These are phyloP conservation scores for Pelecanus crispus DNA, from an alignment of 2,113 vertebrate genomes.

Conservation along the genomic window DNA sequence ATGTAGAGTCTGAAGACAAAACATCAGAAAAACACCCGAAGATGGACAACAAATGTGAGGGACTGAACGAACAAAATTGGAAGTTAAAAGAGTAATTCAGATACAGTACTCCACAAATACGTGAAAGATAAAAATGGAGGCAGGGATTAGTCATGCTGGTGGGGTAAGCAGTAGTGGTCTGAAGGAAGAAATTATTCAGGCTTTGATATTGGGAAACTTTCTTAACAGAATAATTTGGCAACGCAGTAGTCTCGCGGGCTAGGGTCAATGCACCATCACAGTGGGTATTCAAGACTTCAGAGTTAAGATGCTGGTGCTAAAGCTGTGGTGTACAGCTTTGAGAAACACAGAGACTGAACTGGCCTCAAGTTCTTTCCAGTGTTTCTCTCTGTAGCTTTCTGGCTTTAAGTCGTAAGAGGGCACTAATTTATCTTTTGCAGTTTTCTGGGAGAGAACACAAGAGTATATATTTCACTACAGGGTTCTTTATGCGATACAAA, in stretches of 20 bases:
- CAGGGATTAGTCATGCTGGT: neutral
- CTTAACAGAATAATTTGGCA: neutral
- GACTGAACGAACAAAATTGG: neutral
- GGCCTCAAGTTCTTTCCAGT: neutral
- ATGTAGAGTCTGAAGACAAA: neutral
- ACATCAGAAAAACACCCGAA: neutral
- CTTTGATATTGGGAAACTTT: neutral
- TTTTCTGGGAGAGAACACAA: neutral
- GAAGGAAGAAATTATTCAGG: neutral
- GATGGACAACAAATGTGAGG: neutral
- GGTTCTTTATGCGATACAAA: neutral
- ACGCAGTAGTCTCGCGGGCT: rapidly evolving
- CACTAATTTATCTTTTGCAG: neutral
- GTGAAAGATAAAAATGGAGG: neutral
- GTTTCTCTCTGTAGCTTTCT: neutral
- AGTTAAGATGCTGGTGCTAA: neutral
- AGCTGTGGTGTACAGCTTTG: neutral
- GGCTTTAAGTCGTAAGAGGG: neutral
- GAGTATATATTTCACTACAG: neutral
- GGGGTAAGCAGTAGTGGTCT: neutral
- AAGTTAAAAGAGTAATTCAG: neutral
- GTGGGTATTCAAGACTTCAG: neutral
- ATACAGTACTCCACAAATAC: neutral
- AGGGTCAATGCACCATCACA: neutral
- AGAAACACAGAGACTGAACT: neutral